Evolutionary conservation across 2,113 vertebrate genomes (phyloP).

Genomic region (Corythoichthys haematopterus): DNA sequence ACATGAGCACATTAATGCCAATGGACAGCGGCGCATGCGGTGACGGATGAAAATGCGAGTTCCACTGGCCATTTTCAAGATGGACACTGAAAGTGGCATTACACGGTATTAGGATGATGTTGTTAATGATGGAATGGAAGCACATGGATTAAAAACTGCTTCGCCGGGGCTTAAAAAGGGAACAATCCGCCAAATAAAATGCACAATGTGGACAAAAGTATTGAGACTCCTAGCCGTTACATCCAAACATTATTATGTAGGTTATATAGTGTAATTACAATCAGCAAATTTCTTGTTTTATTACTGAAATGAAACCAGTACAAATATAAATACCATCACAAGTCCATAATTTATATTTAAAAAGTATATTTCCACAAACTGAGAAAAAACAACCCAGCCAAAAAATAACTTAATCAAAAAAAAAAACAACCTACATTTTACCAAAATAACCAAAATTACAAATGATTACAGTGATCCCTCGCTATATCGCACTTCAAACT

Average conservation of each 20-base stretch:
- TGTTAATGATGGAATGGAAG: conserved; percentile 26
- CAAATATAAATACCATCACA: too few species aligned
- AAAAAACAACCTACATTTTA: too few species aligned
- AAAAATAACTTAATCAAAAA: too few species aligned
- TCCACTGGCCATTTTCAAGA: background rate
- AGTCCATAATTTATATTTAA: too few species aligned
- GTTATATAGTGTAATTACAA: background rate
- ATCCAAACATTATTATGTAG: background rate
- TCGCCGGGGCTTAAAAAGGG: too few species aligned
- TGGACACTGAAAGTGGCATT: conserved; percentile 18
- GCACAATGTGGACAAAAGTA: background rate
- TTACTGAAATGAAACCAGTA: too few species aligned
- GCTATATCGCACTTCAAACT: too few species aligned
- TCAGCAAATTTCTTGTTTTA: background rate
- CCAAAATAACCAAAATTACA: too few species aligned
- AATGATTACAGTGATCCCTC: too few species aligned
- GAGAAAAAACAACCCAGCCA: too few species aligned
- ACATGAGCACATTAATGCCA: conserved; percentile 63
- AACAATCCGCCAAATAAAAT: background rate
- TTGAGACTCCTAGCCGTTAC: background rate
- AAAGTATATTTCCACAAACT: too few species aligned
- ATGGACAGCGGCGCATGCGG: conserved; percentile 25
- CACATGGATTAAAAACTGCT: background rate
- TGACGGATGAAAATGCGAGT: too few species aligned
- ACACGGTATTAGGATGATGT: background rate